Conservation (phyloP, 2,888 invertebrate species). For the Euzetes globulus region DNA sequence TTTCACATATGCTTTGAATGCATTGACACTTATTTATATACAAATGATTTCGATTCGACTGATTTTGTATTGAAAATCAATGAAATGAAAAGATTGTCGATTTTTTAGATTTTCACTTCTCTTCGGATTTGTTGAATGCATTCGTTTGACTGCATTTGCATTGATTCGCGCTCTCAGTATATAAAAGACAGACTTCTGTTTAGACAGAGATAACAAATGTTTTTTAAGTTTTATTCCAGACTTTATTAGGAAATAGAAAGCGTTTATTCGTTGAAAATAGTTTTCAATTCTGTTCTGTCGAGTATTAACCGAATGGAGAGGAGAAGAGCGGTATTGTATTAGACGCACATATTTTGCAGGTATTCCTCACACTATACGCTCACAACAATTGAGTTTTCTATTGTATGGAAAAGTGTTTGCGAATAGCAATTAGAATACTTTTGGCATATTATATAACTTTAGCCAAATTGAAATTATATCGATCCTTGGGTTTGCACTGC, state of each 20-base stretch:
- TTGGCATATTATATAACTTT: conserved; percentile 6
- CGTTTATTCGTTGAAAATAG: not conserved
- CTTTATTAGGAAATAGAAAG: not conserved
- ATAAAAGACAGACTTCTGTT: conserved; percentile 26
- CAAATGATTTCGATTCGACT: not conserved
- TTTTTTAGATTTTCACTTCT: not conserved
- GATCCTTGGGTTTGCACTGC: conserved; percentile 5
- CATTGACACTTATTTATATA: not conserved
- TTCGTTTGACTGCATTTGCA: not conserved
- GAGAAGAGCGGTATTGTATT: not conserved
- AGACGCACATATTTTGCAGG: not conserved
- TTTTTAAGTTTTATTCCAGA: conserved; percentile 15
- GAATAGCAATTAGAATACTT: conserved; percentile 22
- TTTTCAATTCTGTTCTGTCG: not conserved
- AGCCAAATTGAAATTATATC: conserved; percentile 29
- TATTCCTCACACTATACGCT: not conserved
- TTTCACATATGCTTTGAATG: not conserved
- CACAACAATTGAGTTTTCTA: conserved; percentile 8
- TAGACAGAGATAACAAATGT: conserved; percentile 22
- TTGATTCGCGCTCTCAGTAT: not conserved
- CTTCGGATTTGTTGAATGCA: not conserved
- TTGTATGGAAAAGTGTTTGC: conserved; percentile 19
- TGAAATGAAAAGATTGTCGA: not conserved
- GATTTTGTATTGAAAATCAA: conserved; percentile 8
- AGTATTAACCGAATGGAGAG: not conserved